A percentile compares a stretch with the other conserved stretches of the same genome.
Evolutionary conservation across 2,888 invertebrate species (phyloP).

Genomic region (Cataglyphis livida): DNA sequence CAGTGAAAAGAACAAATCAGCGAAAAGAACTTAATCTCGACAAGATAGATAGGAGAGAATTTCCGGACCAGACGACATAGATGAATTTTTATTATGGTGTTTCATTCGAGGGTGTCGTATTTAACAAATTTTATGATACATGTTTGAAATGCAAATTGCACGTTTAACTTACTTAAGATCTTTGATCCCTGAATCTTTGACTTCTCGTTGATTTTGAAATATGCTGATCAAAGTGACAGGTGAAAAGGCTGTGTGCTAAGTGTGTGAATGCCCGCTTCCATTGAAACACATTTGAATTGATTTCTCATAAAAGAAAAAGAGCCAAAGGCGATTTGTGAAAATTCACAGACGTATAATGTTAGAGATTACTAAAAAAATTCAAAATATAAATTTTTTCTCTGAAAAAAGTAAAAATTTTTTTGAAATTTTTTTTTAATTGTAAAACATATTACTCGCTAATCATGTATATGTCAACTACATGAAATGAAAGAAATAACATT

Average conservation of each 20-base stretch:
- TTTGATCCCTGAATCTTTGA: not conserved
- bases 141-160: not conserved
- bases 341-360: not conserved
- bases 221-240: constrained; percentile 18
- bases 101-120: not conserved
- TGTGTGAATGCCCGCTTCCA: constrained; percentile 8
- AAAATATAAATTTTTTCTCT: not conserved
- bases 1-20: not conserved
- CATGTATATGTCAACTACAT: not conserved
- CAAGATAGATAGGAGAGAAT: not conserved
- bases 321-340: not conserved
- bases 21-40: not conserved
- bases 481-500: not conserved
- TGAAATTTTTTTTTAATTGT: not conserved
- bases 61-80: not conserved
- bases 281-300: constrained; percentile 21
- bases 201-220: not conserved
- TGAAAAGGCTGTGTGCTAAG: not conserved
- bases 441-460: not conserved
- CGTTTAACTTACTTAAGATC: not conserved
- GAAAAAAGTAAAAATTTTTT: not conserved
- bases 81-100: not conserved
- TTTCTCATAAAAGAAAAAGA: not conserved
- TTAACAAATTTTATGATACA: not conserved
- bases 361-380: not conserved